These are phyloP conservation scores for Apomyelois bistriatella DNA, from an alignment of 2,888 invertebrate species.

Conservation along the genomic window DNA sequence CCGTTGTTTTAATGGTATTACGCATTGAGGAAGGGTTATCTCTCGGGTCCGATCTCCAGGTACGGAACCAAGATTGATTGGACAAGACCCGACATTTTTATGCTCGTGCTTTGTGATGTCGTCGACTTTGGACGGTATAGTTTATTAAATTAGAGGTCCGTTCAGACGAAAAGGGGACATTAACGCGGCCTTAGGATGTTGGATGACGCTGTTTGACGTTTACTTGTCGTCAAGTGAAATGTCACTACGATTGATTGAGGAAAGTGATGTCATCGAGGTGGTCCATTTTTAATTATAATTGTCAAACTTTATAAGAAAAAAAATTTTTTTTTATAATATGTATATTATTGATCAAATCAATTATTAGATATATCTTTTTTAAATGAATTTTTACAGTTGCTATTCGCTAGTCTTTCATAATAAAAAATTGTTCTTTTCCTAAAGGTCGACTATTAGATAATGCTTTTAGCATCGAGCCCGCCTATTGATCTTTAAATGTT, in stretches of 20 bases:
- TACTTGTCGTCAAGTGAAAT: conserved; percentile 41
- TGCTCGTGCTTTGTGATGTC: conserved; percentile 67
- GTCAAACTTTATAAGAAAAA: too few relatives aligned
- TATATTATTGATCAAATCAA: too few relatives aligned
- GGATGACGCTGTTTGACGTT: conserved; percentile 40
- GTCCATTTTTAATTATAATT: too few relatives aligned
- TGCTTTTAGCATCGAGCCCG: too few relatives aligned
- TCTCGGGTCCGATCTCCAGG: conserved; percentile 71
- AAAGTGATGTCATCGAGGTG: conserved; percentile 14
- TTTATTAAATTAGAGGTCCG: conserved; percentile 74
- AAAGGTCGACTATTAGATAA: too few relatives aligned
- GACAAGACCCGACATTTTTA: conserved; percentile 70
- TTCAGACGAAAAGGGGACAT: conserved; percentile 53
- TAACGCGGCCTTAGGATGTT: conserved; percentile 42
- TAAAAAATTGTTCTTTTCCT: too few relatives aligned
- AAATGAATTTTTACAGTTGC: too few relatives aligned
- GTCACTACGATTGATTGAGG: conserved; percentile 29
- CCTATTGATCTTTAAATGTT: too few relatives aligned
- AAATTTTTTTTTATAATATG: too few relatives aligned
- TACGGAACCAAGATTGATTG: conserved; percentile 75
- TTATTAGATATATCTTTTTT: too few relatives aligned
- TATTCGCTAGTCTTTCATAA: too few relatives aligned
- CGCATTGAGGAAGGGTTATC: conserved; percentile 78
- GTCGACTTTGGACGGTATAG: conserved; percentile 63
- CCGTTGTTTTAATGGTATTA: conserved; percentile 80